Base-by-base conservation (phyloP, 2,888 invertebrate genomes). In the Plemyria rubiginata region DNA sequence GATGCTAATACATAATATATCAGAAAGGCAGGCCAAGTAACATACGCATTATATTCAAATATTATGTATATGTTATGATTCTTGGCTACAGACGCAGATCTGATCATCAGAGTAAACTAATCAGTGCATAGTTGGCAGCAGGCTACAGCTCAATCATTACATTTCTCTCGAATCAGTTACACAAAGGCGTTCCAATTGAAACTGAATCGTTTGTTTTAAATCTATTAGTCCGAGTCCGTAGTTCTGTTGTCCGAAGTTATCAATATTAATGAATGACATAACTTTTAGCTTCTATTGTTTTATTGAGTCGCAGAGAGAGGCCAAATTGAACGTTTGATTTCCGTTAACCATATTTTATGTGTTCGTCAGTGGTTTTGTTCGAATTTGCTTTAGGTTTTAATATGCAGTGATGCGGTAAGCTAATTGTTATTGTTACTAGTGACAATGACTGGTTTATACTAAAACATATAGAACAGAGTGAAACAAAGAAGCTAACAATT, bases 191-290 rank as follows among this genome's bases (percentile, higher is more conserved):
- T 29, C 28, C 46, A 38, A 29, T 49, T 32, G 29, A 49, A 56
- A 56, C 49, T 49, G 40, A 56, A 41, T 40, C 29, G 40, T 13
- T 56, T 40, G 49, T n/a, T 41, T 49, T 28, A 49, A 40, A 40
- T 38, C n/a, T 49, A 49, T 48, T 49, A 40, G 40, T 40, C 12
- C 15, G 4, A 28, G 49, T 40, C 49, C 5, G n/a, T 32, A 41
- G 29, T 32, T 41, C 38, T 13, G 32, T 54, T 38, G 36, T 11
- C 36, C 36, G 36, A 3, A 8, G 11, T 38, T 32, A 43, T 43
- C 32, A 15, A 32, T 43, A 29, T 15, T 41, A 28, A 40, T 41
- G 7, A 52, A 52, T 4, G 22, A 13, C 40, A 11, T 11, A 9
- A 11, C 11, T 11, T 38, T 38, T 38, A 32, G 32, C 32, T 4